Conservation (phyloP, 2,113 vertebrate genomes). For the Dunckerocampus dactyliophorus region DNA sequence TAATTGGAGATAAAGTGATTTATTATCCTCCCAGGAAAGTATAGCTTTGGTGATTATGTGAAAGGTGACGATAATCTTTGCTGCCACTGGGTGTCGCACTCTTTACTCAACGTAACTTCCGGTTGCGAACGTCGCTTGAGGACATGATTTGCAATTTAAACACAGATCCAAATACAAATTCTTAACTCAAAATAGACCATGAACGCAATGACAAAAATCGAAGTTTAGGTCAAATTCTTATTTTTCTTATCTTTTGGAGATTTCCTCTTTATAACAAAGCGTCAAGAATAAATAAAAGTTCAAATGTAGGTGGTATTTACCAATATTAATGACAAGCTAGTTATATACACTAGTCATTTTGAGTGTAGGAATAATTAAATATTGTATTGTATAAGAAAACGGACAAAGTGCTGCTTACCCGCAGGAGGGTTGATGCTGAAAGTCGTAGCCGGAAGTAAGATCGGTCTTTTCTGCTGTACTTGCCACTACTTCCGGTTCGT, state of each 20-base stretch:
- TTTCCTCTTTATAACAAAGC: neutral
- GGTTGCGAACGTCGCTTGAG: neutral
- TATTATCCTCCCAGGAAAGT: no score
- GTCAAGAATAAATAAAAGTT: neutral
- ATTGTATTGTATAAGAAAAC: neutral
- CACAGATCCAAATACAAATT: neutral
- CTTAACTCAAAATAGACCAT: neutral
- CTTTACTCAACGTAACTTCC: no score
- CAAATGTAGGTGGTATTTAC: neutral
- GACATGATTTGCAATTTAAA: neutral
- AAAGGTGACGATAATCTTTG: no score
- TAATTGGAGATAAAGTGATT: no score
- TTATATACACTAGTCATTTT: neutral
- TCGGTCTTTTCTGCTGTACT: neutral
- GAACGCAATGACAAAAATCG: neutral
- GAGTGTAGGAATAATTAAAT: neutral
- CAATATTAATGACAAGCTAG: neutral
- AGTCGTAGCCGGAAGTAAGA: neutral
- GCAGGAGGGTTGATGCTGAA: neutral
- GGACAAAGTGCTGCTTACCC: neutral
- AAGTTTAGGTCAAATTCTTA: neutral
- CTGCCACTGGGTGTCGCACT: slow-evolving; percentile 12
- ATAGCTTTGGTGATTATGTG: no score
- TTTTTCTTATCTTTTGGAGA: no score
- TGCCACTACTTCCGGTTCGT: neutral